Evolutionary conservation across 2,888 invertebrate genomes (phyloP).

Genomic region (Phengaris arion): DNA sequence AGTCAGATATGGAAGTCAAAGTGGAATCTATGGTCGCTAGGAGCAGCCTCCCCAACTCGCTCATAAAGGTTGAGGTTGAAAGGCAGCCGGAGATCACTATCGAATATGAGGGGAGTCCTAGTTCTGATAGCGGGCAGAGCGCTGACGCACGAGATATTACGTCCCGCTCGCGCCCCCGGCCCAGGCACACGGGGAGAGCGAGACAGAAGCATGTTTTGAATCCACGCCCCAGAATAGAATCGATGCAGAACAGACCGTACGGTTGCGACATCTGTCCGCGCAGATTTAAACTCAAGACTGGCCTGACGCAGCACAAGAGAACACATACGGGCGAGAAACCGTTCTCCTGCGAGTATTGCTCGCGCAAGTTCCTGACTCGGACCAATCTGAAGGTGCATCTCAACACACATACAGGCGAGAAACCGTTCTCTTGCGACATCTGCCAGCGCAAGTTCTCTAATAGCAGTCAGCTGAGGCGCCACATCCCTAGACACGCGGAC

Average conservation of each 20-base stretch:
- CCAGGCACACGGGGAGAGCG: not conserved
- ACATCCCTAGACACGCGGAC: not conserved
- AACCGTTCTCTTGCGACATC: constrained; percentile 7
- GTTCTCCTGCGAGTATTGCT: not conserved
- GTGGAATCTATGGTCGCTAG: not conserved
- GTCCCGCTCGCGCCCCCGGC: not conserved
- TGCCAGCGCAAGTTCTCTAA: constrained; percentile 16
- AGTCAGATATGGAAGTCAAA: not conserved
- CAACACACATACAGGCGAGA: not conserved
- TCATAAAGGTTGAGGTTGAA: not conserved
- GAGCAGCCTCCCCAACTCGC: not conserved
- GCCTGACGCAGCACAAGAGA: not conserved
- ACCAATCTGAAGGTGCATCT: constrained; percentile 1
- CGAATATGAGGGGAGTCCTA: not conserved
- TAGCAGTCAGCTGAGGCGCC: not conserved
- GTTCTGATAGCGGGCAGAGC: not conserved
- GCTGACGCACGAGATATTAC: not conserved
- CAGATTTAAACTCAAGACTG: not conserved
- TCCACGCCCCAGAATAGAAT: not conserved
- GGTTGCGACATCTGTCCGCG: not conserved
- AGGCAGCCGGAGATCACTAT: not conserved
- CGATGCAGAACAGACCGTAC: not conserved
- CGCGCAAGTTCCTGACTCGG: not conserved
- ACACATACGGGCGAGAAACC: constrained; percentile 30
- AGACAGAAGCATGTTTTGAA: not conserved